Conservation (phyloP, 64 coral and sea anemone genomes). For the Anthopleura sola region DNA sequence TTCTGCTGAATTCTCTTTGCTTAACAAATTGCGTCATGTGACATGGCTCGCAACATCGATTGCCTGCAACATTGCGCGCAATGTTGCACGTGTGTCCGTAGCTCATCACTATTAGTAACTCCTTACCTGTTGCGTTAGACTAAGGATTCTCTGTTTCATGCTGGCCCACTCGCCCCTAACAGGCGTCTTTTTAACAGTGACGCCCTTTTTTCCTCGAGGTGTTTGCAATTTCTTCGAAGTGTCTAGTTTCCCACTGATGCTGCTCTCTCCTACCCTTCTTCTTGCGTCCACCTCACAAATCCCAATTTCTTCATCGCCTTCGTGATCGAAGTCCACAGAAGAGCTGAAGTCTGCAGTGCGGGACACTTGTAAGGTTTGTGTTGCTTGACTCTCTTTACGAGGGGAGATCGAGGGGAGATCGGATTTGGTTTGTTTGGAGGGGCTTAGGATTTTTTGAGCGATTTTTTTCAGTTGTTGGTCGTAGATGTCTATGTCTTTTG, state of each 20-base stretch:
- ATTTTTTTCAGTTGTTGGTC: conserved; percentile 83
- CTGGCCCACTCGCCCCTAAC: conserved; percentile 65
- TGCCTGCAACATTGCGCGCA: too few relatives aligned
- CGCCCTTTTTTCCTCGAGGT: conserved; percentile 35
- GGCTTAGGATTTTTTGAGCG: conserved; percentile 76
- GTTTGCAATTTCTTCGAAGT: conserved; percentile 21
- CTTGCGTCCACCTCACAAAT: conserved; percentile 2
- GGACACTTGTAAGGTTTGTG: conserved; percentile 53
- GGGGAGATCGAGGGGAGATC: background rate
- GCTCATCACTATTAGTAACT: too few relatives aligned
- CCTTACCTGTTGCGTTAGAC: conserved; percentile 81
- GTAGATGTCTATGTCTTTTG: conserved; percentile 72
- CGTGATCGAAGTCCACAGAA: conserved; percentile 52
- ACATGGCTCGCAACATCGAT: too few relatives aligned
- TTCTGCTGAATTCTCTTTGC: too few relatives aligned
- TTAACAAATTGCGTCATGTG: too few relatives aligned
- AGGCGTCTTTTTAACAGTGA: conserved; percentile 56
- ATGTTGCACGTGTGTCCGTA: too few relatives aligned
- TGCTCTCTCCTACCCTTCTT: background rate
- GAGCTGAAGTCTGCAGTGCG: conserved; percentile 59
- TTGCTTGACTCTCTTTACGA: conserved; percentile 32
- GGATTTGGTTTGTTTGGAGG: conserved; percentile 21
- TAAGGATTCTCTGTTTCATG: conserved; percentile 83
- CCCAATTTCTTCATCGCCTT: conserved; percentile 55
- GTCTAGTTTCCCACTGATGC: background rate